These are phyloP conservation scores for Rhea americana DNA, from an alignment of 2,113 vertebrate species.

Conservation along the genomic window DNA sequence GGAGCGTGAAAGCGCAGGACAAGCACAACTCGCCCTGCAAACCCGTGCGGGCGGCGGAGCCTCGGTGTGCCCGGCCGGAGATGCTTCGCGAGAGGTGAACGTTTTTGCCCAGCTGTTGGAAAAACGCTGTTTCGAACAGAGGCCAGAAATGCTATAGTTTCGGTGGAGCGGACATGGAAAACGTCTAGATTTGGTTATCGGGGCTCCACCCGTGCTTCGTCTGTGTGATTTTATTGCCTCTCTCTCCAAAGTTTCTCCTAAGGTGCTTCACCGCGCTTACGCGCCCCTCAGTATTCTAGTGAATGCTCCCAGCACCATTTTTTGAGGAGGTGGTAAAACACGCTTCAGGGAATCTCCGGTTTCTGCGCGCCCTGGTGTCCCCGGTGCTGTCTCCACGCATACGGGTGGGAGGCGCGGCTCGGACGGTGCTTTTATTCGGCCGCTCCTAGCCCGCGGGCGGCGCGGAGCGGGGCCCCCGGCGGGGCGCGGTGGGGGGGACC, in stretches of 20 bases:
- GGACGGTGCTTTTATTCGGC: background rate
- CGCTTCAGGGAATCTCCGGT: background rate
- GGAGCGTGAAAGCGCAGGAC: too few species aligned
- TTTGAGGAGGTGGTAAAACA: background rate
- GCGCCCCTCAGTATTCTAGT: background rate
- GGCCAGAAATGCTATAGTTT: rapidly evolving
- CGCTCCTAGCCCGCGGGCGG: too few species aligned
- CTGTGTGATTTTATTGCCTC: background rate
- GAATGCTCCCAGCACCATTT: background rate
- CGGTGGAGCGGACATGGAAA: background rate
- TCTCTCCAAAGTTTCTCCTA: background rate
- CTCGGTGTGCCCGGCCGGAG: background rate
- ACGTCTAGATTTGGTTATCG: background rate
- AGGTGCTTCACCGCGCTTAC: background rate
- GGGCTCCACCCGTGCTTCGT: background rate
- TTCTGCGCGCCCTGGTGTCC: background rate
- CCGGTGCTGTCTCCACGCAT: background rate
- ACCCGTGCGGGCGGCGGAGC: too few species aligned
- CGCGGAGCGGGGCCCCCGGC: too few species aligned
- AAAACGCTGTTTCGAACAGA: background rate
- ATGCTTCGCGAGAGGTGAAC: background rate
- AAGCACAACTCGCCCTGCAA: too few species aligned
- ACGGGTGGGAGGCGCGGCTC: background rate
- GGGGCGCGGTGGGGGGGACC: too few species aligned
- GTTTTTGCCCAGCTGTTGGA: background rate